Evolutionary conservation across 1,140 invertebrate genomes (phyloP), one percentile per base, ranked within the genome.

Genomic region (Penaeus chinensis): DNA sequence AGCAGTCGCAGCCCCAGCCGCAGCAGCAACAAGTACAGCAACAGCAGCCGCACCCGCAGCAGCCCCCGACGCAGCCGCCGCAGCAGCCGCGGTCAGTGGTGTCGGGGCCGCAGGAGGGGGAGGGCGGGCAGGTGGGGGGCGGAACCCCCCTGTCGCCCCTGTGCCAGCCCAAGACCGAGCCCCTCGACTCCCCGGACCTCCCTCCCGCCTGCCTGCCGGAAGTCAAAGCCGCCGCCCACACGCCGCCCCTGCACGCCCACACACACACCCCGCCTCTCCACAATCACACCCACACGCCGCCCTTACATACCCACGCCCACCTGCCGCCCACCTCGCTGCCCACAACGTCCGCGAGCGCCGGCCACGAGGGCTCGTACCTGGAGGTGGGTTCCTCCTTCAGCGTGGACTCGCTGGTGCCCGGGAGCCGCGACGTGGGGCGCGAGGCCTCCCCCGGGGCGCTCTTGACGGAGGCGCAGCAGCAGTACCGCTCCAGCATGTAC

Each of bases 111-210:
- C 83, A 79, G 63, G 82, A 84, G 37, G 85, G 69, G 76, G 81
- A 89, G 16, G 87, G 87, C 24, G 74, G 81, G 63, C 82, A 89
- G 92, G 74, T 92, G 93, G 0, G 93, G 82, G 87, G 86, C 81
- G 84, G 82, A 54, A 89, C 85, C 54, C 90, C 84, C 10, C 82
- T 88, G 78, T 84, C 81, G 47, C 89, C 87, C 47, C 86, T 90
- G 32, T 88, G 89, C 82, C 84, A 90, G 79, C 88, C 90, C 27
- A 90, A 90, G 79, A 80, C 82, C 37, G 91, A 90, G 85, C 91
- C 90, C 71, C 71, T 90, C 22, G 90, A 91, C 88, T 88, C 89
- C 60, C 87, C 89, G 19, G 90, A 91, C 78, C 80, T 90, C 27
- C 82, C 86, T 3, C 79, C 85, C 79, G 85, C 90, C 10, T 91